Percentiles rank a stretch among this genome's conserved stretches.
Conservation (phyloP, 2,888 invertebrate genomes). For the Chrysotoxum bicinctum region DNA sequence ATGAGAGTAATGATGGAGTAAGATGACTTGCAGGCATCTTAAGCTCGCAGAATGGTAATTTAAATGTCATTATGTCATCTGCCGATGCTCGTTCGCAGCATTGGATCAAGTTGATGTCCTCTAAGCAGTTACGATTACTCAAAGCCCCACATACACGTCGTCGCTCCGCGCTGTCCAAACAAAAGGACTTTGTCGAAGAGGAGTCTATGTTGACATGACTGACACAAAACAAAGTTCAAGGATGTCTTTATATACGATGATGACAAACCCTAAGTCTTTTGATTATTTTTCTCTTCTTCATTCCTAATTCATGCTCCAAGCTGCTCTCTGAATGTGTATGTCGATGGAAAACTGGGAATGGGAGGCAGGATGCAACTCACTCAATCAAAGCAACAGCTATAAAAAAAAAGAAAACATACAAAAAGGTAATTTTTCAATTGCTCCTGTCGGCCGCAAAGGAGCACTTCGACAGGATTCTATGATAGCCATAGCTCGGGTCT, state of each 20-base stretch:
- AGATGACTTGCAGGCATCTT: constrained; percentile 43
- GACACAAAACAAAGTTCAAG: constrained; percentile 50
- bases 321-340: not conserved
- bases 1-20: constrained; percentile 14
- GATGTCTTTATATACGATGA: constrained; percentile 33
- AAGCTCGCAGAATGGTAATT: constrained; percentile 48
- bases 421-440: constrained; percentile 69
- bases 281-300: constrained; percentile 55
- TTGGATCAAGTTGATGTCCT: constrained; percentile 43
- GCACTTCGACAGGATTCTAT: constrained; percentile 38
- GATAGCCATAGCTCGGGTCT: constrained; percentile 36
- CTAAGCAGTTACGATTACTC: constrained; percentile 46
- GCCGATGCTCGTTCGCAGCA: constrained; percentile 57
- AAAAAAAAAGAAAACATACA: constrained; percentile 18
- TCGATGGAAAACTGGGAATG: too few relatives aligned
- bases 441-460: constrained; percentile 60
- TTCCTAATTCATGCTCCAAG: constrained; percentile 58
- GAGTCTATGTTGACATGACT: constrained; percentile 60
- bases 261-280: constrained; percentile 55
- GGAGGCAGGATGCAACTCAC: constrained; percentile 26
- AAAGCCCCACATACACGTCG: not conserved
- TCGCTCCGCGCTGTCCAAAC: not conserved
- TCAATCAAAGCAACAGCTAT: constrained; percentile 67
- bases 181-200: constrained; percentile 13
- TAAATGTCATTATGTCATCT: constrained; percentile 47